Evolutionary conservation across 2,888 invertebrate genomes (phyloP).

Genomic region (Willowsia nigromaculata): DNA sequence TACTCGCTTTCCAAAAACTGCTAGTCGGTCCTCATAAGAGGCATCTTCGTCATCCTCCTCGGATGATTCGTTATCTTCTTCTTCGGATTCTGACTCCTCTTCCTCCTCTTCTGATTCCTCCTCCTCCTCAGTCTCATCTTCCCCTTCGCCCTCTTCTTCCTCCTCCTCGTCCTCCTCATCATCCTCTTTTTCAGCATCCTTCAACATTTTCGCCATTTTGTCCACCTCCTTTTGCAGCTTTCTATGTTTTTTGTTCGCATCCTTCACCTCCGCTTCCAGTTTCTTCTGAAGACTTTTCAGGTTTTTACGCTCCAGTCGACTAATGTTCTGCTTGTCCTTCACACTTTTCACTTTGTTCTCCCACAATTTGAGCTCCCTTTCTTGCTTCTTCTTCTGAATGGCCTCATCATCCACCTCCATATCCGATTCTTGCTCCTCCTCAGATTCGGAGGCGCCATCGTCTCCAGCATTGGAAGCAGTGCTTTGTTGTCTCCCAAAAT

Average conservation of each 20-base stretch:
- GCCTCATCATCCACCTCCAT: constrained; percentile 84
- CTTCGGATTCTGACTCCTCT: background rate
- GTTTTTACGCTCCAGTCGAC: constrained; percentile 89
- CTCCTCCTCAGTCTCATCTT: constrained; percentile 81
- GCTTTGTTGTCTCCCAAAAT: constrained; percentile 73
- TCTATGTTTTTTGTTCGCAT: constrained; percentile 83
- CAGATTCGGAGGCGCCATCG: constrained; percentile 45
- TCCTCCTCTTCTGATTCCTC: constrained; percentile 80
- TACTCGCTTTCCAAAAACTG: constrained; percentile 71
- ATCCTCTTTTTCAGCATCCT: constrained; percentile 84
- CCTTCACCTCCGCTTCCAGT: constrained; percentile 86
- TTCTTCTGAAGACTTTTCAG: constrained; percentile 90
- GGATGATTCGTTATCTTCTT: constrained; percentile 80
- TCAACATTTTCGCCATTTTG: constrained; percentile 93
- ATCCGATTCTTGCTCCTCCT: constrained; percentile 73
- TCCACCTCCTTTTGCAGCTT: constrained; percentile 76
- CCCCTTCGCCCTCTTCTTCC: constrained; percentile 83
- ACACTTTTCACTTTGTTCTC: constrained; percentile 82
- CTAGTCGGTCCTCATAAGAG: constrained; percentile 79
- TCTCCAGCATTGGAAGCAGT: constrained; percentile 83
- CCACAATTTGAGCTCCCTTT: constrained; percentile 87
- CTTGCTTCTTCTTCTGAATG: constrained; percentile 82
- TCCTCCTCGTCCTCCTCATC: constrained; percentile 87
- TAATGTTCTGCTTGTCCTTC: constrained; percentile 85
- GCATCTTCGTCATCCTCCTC: constrained; percentile 83